Percentiles rank a stretch among this genome's conserved stretches.
These are phyloP conservation scores for Drosophila chauvacae DNA, from an alignment of 1,140 invertebrate species.

Conservation along the genomic window DNA sequence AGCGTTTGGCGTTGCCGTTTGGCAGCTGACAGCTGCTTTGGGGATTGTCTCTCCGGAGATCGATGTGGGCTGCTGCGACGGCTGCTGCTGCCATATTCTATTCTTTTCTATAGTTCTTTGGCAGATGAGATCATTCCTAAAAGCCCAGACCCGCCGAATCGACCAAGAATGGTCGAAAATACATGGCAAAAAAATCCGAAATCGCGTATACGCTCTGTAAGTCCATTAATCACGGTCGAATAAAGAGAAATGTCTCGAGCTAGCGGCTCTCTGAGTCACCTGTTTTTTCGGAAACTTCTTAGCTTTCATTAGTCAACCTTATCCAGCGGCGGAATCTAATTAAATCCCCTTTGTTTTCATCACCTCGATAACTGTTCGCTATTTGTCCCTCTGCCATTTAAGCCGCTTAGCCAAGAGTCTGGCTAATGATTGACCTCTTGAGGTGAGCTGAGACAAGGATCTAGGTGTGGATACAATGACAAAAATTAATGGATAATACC, in stretches of 20 bases:
- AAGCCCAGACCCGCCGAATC: constrained; percentile 40
- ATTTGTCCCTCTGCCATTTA: constrained; percentile 42
- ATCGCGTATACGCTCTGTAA: constrained; percentile 62
- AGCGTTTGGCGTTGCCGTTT: constrained; percentile 14
- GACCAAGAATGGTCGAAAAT: constrained; percentile 39
- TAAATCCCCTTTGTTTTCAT: constrained; percentile 55
- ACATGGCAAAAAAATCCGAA: constrained; percentile 25
- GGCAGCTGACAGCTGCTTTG: constrained; percentile 39
- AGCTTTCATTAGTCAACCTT: constrained; percentile 46
- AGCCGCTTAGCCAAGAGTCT: constrained; percentile 42
- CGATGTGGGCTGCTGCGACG: constrained; percentile 55
- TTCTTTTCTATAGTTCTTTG: constrained; percentile 18
- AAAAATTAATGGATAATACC: too few species aligned
- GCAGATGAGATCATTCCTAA: constrained; percentile 75
- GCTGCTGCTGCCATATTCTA: constrained; percentile 27
- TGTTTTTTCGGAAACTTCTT: constrained; percentile 33
- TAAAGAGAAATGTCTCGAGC: constrained; percentile 45
- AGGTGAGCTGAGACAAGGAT: constrained; percentile 6
- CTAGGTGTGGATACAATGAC: constrained; percentile 1
- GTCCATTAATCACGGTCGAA: constrained; percentile 70
- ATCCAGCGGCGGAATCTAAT: constrained; percentile 53
- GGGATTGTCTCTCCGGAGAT: constrained; percentile 51
- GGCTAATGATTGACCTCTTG: constrained; percentile 30
- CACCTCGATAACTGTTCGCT: constrained; percentile 39
- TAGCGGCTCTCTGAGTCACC: constrained; percentile 42